These are phyloP conservation scores for Myotis findleyi DNA, from an alignment of 2,797 vertebrate genomes.

Conservation along the genomic window DNA sequence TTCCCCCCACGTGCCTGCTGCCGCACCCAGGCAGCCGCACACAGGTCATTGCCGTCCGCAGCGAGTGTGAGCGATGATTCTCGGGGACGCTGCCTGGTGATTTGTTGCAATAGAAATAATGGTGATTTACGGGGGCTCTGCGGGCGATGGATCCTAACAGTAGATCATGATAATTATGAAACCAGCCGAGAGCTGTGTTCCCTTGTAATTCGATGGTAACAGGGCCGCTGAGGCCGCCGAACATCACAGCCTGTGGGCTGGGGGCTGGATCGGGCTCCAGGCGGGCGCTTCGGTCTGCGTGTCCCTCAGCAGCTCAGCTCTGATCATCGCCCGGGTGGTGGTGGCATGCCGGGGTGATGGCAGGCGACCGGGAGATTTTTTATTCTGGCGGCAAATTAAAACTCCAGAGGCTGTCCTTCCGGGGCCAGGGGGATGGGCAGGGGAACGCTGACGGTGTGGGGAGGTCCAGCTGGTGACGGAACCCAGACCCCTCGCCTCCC, in stretches of 20 bases:
- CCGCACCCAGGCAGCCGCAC: constrained; percentile 75
- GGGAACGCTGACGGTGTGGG: background rate
- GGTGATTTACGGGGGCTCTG: constrained; percentile 86
- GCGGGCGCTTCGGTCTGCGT: constrained; percentile 56
- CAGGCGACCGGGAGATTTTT: constrained; percentile 75
- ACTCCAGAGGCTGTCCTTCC: constrained; percentile 2
- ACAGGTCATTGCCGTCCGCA: constrained; percentile 83
- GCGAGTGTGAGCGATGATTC: constrained; percentile 85
- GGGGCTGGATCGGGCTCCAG: constrained; percentile 72
- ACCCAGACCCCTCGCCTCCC: constrained; percentile 40
- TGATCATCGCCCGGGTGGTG: constrained; percentile 75
- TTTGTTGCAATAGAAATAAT: constrained; percentile 88
- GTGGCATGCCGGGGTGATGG: constrained; percentile 64
- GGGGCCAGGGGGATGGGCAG: background rate
- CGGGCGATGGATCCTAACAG: constrained; percentile 87
- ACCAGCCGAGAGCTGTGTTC: constrained; percentile 81
- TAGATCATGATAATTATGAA: constrained; percentile 87
- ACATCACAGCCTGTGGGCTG: constrained; percentile 77
- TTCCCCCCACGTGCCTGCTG: constrained; percentile 59
- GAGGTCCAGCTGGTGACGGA: constrained; percentile 55
- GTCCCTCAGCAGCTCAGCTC: constrained; percentile 70
- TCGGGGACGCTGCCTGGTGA: constrained; percentile 82
- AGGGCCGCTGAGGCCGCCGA: constrained; percentile 66
- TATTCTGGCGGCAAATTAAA: constrained; percentile 63
- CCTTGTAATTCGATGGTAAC: constrained; percentile 84